A percentile compares a stretch with the other conserved stretches of the same genome.
These are phyloP conservation scores for Pardosa pseudoannulata DNA, from an alignment of 2,888 invertebrate genomes.

Conservation along the genomic window DNA sequence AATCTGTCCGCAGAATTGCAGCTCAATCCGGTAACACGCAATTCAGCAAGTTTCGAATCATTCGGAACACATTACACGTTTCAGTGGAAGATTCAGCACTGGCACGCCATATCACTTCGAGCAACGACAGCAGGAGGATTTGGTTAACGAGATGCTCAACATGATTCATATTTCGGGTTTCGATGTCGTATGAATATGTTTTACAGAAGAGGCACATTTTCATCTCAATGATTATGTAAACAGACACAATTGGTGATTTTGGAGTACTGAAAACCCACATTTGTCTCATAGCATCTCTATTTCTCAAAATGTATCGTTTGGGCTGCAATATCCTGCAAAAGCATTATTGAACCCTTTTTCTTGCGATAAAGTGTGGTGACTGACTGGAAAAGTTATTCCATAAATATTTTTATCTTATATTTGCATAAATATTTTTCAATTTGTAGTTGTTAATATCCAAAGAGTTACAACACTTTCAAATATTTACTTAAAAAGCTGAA, in stretches of 20 bases:
- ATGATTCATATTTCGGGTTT: background rate
- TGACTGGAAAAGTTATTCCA: too few relatives aligned
- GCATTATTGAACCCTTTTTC: slow-evolving; percentile 23
- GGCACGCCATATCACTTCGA: background rate
- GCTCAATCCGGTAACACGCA: too few relatives aligned
- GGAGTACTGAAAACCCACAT: background rate
- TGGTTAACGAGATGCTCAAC: background rate
- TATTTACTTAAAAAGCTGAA: too few relatives aligned
- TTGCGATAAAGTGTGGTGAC: background rate
- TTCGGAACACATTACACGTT: background rate
- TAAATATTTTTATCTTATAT: too few relatives aligned
- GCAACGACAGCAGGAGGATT: background rate
- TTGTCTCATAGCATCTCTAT: too few relatives aligned
- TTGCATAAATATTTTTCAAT: too few relatives aligned
- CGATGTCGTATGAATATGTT: background rate
- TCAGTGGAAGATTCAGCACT: background rate
- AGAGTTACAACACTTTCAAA: too few relatives aligned
- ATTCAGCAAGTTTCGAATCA: background rate
- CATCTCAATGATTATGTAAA: background rate
- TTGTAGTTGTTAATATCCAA: too few relatives aligned
- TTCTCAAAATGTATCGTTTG: slow-evolving; percentile 15
- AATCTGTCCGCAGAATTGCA: background rate
- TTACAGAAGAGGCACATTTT: background rate
- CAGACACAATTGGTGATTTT: background rate
- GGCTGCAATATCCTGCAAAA: slow-evolving; percentile 16